phyloP scores from a whole-genome alignment of 2,113 vertebrate species.

The Sander lucioperca region DNA sequence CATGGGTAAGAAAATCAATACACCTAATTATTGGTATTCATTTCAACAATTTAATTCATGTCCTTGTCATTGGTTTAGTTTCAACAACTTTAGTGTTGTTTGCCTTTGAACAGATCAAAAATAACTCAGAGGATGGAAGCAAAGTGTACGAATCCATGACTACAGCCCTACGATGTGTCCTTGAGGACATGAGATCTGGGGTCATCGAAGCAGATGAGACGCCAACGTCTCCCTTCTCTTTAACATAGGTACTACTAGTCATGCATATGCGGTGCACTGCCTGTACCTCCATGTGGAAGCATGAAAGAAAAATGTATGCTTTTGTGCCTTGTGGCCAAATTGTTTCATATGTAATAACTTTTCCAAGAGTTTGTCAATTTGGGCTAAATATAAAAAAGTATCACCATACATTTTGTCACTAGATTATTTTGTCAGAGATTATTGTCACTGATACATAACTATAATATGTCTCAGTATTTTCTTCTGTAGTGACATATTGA shows the following conservation, averaged over 20 bases:
- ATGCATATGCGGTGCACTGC: background rate
- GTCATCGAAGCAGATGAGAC: constrained; percentile 64
- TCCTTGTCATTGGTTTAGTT: background rate
- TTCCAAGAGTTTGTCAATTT: background rate
- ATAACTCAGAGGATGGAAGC: constrained; percentile 82
- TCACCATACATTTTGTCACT: too few species aligned
- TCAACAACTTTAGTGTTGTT: background rate
- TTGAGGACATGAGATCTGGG: constrained; percentile 85
- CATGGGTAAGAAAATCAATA: constrained; percentile 84
- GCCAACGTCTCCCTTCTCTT: background rate
- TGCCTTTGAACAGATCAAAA: constrained; percentile 83
- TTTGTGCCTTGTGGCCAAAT: constrained; percentile 68
- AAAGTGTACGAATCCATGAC: constrained; percentile 86
- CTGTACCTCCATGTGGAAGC: background rate
- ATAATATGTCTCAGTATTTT: constrained; percentile 22
- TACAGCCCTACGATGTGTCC: constrained; percentile 84
- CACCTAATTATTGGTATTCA: background rate
- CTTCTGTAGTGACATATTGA: constrained; percentile 14
- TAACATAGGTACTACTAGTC: background rate
- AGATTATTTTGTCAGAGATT: background rate
- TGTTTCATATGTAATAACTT: constrained; percentile 8
- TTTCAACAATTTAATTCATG: background rate
- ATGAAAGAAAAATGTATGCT: constrained; percentile 11
- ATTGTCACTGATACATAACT: constrained; percentile 5
- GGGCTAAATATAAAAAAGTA: background rate